A percentile compares a stretch with the other conserved stretches of the same genome.
Conservation (phyloP, 92 coral and sea anemone genomes). For the Zoanthus solanderi region DNA sequence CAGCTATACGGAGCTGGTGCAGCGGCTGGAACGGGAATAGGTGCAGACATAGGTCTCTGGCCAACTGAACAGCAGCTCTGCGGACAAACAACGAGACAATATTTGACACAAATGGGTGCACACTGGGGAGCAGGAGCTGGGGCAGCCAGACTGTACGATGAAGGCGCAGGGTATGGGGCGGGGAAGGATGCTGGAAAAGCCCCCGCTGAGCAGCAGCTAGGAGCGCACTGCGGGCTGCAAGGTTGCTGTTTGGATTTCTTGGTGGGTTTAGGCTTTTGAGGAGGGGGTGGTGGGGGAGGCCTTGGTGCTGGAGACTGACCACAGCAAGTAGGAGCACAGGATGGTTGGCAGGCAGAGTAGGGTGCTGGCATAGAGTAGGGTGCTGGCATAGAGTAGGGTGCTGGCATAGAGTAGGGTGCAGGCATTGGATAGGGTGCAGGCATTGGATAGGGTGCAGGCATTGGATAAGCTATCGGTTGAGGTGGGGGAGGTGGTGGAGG, state of each 20-base stretch:
- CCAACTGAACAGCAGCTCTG: conserved; percentile 75
- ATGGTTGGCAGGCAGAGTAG: conserved; percentile 4
- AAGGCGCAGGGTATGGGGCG: conserved; percentile 58
- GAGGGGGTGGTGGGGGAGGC: conserved; percentile 48
- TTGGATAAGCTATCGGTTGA: conserved; percentile 65
- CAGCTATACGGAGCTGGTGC: conserved; percentile 58
- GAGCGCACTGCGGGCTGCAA: conserved; percentile 77
- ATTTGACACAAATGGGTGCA: conserved; percentile 84
- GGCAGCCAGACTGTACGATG: conserved; percentile 55
- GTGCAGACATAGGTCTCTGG: conserved; percentile 46
- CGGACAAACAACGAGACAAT: conserved; percentile 89
- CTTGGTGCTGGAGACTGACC: neutral
- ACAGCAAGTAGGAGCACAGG: neutral
- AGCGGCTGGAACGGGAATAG: conserved; percentile 37
- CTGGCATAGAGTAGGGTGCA: conserved; percentile 20
- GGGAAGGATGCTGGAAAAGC: conserved; percentile 62
- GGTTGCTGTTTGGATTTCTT: conserved; percentile 38
- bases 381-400: conserved; percentile 18
- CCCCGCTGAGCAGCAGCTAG: conserved; percentile 77
- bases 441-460: conserved; percentile 59
- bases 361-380: conserved; percentile 7
- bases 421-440: conserved; percentile 66
- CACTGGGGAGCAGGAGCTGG: conserved; percentile 51
- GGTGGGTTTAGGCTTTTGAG: conserved; percentile 62
- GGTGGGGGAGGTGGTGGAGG: conserved; percentile 73